Conservation (phyloP, 2,113 vertebrate species). For the Zosterops borbonicus region DNA sequence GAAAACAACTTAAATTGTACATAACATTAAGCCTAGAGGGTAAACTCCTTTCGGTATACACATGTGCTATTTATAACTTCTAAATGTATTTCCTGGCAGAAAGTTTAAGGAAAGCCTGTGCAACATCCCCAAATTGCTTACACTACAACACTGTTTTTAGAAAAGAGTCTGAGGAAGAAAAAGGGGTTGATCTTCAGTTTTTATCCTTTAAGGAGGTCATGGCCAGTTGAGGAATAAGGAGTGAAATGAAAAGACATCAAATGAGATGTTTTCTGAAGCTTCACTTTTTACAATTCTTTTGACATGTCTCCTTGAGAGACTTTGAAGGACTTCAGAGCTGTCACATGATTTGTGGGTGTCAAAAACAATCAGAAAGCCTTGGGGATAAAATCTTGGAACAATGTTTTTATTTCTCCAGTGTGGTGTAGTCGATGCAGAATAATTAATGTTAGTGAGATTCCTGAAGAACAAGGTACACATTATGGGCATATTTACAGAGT, state of each 20-base stretch:
- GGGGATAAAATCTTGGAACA: slow-evolving; percentile 7
- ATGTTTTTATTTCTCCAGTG: slow-evolving; percentile 26
- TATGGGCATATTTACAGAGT: neutral
- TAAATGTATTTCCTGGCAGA: neutral
- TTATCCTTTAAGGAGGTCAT: neutral
- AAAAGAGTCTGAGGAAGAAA: neutral
- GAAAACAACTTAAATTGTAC: neutral
- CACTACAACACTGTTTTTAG: neutral
- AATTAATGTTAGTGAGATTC: slow-evolving; percentile 4
- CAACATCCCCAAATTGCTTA: neutral
- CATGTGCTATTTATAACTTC: neutral
- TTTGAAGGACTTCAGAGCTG: neutral
- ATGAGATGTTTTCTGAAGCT: slow-evolving; percentile 1
- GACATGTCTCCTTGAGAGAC: neutral
- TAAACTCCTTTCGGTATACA: neutral
- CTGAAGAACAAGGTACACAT: neutral
- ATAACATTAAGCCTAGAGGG: neutral
- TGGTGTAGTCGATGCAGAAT: neutral
- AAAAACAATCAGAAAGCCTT: slow-evolving; percentile 13
- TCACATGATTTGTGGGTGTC: neutral
- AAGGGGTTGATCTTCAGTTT: neutral
- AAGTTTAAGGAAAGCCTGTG: neutral
- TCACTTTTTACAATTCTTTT: slow-evolving; percentile 24
- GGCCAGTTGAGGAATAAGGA: neutral
- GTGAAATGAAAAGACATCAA: neutral